Conservation (phyloP, 2,113 vertebrate species). For the Neolamprologus cancellatus region DNA sequence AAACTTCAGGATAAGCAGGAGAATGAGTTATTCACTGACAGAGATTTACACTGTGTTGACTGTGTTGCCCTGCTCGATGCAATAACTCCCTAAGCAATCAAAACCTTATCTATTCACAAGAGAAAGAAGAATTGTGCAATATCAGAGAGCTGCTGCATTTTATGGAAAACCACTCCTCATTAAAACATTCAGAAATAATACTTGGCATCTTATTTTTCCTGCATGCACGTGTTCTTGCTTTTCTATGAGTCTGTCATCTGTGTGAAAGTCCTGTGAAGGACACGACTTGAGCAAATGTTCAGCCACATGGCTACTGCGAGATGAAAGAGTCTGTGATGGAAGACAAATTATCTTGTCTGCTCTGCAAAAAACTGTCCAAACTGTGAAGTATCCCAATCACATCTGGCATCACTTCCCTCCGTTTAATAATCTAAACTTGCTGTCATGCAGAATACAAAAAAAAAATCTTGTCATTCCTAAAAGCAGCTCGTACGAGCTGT, state of each 20-base stretch:
- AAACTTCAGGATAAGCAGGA: not conserved
- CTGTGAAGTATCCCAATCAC: constrained; percentile 41
- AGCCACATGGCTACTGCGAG: constrained; percentile 29
- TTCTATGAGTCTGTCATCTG: not conserved
- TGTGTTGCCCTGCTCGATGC: not conserved
- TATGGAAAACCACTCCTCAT: not conserved
- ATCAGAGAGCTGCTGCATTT: not conserved
- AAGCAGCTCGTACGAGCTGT: not conserved
- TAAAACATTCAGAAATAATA: not conserved
- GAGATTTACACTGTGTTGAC: not conserved
- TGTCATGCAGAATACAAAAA: constrained; percentile 38
- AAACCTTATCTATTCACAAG: not conserved
- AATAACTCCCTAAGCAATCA: not conserved
- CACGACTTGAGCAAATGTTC: constrained; percentile 13
- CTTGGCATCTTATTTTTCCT: not conserved
- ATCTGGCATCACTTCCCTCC: constrained; percentile 57
- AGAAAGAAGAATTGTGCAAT: not conserved
- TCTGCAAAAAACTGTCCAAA: constrained; percentile 24
- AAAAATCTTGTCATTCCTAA: constrained; percentile 24
- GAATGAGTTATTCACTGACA: not conserved
- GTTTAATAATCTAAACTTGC: constrained; percentile 39
- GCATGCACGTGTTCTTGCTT: not conserved
- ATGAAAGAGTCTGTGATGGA: constrained; percentile 46
- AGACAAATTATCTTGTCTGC: constrained; percentile 57
- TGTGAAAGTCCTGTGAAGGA: not conserved